phyloP scores from a whole-genome alignment of 2,113 vertebrate species.

The Dasyurus viverrinus region DNA sequence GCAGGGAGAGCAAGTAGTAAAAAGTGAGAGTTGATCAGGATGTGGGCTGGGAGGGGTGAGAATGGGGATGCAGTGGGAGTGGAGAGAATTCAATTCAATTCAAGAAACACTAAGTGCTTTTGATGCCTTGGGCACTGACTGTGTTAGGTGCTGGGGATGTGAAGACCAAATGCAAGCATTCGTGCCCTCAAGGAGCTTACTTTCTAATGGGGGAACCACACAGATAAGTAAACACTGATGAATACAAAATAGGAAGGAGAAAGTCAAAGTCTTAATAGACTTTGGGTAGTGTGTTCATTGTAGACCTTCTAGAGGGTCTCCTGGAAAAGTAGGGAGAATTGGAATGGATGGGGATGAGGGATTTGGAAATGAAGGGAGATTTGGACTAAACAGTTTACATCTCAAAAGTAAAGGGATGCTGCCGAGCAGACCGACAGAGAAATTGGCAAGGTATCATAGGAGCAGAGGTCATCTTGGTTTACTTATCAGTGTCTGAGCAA shows the following conservation, averaged over 20 bases:
- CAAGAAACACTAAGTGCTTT: not conserved
- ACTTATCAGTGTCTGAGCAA: not conserved
- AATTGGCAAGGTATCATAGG: not conserved
- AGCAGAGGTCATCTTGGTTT: not conserved
- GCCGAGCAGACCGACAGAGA: not conserved
- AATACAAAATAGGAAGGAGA: not conserved
- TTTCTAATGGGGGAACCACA: not conserved
- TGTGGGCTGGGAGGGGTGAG: not conserved
- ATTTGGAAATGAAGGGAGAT: not conserved
- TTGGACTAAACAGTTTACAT: not conserved
- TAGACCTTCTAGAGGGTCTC: not conserved
- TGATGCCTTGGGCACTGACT: not conserved
- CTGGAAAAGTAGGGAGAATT: not conserved
- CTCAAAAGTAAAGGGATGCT: not conserved
- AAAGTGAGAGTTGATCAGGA: not conserved
- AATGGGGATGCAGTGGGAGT: not conserved
- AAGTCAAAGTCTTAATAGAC: not conserved
- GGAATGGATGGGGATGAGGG: not conserved
- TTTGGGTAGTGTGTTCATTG: not conserved
- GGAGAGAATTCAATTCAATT: not conserved
- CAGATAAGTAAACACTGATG: not conserved
- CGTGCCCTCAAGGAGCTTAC: not conserved
- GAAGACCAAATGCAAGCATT: not conserved
- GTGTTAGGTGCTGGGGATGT: not conserved
- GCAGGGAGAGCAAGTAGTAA: not conserved